Conservation (phyloP, 1,140 invertebrate species). For the Idris sp. region DNA sequence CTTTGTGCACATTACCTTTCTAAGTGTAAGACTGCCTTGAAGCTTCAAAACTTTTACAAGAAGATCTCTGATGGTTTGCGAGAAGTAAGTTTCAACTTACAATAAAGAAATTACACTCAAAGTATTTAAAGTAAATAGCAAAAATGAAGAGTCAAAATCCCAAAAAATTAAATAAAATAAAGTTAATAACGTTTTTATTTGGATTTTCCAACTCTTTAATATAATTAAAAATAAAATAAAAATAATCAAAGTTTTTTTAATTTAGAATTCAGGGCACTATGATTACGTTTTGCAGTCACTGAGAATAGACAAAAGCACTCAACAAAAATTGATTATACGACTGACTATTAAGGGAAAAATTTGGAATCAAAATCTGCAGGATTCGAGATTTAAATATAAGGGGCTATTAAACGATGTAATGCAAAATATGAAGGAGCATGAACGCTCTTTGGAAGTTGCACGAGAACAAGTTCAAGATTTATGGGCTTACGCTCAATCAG, state of each 20-base stretch:
- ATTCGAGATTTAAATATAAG: constrained; percentile 80
- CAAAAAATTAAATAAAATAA: too few relatives aligned
- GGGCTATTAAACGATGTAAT: constrained; percentile 79
- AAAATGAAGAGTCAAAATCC: too few relatives aligned
- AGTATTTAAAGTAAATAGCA: too few relatives aligned
- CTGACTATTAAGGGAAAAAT: constrained; percentile 82
- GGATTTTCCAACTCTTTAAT: too few relatives aligned
- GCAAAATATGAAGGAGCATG: constrained; percentile 81
- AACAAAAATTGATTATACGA: constrained; percentile 78
- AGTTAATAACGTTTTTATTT: too few relatives aligned
- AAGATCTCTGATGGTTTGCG: constrained; percentile 81
- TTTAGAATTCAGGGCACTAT: too few relatives aligned
- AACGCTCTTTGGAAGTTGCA: constrained; percentile 78
- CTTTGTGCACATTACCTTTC: constrained; percentile 73
- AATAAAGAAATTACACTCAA: neutral
- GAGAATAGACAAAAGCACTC: too few relatives aligned
- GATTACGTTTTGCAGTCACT: too few relatives aligned
- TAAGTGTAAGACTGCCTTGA: constrained; percentile 80
- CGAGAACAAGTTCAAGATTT: constrained; percentile 79
- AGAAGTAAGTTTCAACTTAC: constrained; percentile 74
- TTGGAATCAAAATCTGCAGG: constrained; percentile 81
- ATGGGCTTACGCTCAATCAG: constrained; percentile 78
- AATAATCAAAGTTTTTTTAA: too few relatives aligned
- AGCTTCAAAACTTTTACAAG: constrained; percentile 80
- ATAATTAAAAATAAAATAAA: too few relatives aligned